A percentile compares a stretch with the other conserved stretches of the same genome.
These are phyloP conservation scores for Lithophane socia DNA, from an alignment of 2,888 invertebrate genomes.

Conservation along the genomic window DNA sequence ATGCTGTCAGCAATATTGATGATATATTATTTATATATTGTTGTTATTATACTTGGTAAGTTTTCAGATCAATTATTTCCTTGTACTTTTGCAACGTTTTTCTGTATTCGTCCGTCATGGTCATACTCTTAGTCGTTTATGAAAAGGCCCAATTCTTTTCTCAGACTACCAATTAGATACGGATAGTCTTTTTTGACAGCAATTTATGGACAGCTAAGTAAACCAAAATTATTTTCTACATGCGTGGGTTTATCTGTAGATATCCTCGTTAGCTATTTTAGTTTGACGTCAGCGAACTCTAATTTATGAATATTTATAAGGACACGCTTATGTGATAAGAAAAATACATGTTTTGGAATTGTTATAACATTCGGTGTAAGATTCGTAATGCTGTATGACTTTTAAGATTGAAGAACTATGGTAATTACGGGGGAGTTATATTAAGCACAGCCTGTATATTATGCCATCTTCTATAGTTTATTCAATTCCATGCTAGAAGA, in stretches of 20 bases:
- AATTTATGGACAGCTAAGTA: conserved; percentile 14
- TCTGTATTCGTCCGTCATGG: conserved; percentile 5
- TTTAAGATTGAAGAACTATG: conserved; percentile 6
- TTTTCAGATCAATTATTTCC: not conserved
- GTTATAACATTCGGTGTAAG: conserved; percentile 1
- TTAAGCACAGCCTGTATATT: not conserved
- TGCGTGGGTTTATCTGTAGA: conserved; percentile 2
- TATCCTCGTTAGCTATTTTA: conserved; percentile 20
- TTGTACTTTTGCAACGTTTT: not conserved
- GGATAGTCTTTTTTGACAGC: not conserved
- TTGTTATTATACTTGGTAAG: not conserved
- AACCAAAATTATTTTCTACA: conserved; percentile 9
- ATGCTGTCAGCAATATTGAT: not conserved
- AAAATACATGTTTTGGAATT: conserved; percentile 17
- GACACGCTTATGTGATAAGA: conserved; percentile 6
- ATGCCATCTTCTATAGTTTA: not conserved
- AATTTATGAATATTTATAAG: conserved; percentile 33
- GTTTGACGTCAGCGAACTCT: conserved; percentile 37
- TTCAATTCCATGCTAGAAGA: not conserved
- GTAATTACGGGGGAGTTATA: not conserved
- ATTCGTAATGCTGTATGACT: not conserved
- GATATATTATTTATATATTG: not conserved
- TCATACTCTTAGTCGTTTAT: not conserved
- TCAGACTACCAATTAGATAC: not conserved
- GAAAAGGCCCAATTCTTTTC: conserved; percentile 24